phyloP scores from a whole-genome alignment of 2,797 vertebrate genomes.

The Phrynocephalus vlangalii region DNA sequence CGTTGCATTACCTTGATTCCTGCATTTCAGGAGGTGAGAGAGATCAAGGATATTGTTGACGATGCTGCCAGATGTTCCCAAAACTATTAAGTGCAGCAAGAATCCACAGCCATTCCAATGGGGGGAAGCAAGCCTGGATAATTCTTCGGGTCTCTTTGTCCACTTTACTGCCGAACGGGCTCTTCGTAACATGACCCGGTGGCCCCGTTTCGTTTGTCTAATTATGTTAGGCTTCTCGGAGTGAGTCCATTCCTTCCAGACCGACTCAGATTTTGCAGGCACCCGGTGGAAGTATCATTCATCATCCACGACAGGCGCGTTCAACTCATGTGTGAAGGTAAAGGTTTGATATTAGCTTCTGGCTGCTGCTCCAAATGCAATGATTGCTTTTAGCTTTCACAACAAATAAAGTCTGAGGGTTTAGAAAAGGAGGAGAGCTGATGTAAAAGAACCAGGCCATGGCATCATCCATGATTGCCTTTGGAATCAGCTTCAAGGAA shows the following conservation, averaged over 20 bases:
- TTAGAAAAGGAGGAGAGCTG: slow-evolving; percentile 45
- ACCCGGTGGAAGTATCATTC: slow-evolving; percentile 76
- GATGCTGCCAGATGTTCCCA: neutral
- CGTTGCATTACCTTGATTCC: too few relatives aligned
- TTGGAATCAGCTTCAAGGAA: slow-evolving; percentile 33
- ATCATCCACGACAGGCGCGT: slow-evolving; percentile 65
- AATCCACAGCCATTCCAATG: slow-evolving; percentile 16
- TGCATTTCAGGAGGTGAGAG: too few relatives aligned
- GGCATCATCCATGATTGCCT: slow-evolving; percentile 71
- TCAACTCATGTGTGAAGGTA: slow-evolving; percentile 73
- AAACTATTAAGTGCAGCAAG: neutral
- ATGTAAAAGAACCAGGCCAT: slow-evolving; percentile 72
- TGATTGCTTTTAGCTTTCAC: slow-evolving; percentile 62
- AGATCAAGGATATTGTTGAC: neutral
- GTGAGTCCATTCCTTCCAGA: slow-evolving; percentile 71
- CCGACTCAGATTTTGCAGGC: slow-evolving; percentile 72
- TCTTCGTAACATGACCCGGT: slow-evolving; percentile 56
- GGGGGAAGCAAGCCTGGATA: slow-evolving; percentile 24
- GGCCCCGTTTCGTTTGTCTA: slow-evolving; percentile 72
- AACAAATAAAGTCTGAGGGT: slow-evolving; percentile 69
- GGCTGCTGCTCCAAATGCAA: slow-evolving; percentile 59
- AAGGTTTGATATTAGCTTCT: slow-evolving; percentile 72
- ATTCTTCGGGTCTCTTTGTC: slow-evolving; percentile 60
- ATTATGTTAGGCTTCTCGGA: slow-evolving; percentile 74
- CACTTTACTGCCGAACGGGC: slow-evolving; percentile 63